Evolutionary conservation across 2,888 invertebrate genomes (phyloP).

Genomic region (Hetaerina titia): DNA sequence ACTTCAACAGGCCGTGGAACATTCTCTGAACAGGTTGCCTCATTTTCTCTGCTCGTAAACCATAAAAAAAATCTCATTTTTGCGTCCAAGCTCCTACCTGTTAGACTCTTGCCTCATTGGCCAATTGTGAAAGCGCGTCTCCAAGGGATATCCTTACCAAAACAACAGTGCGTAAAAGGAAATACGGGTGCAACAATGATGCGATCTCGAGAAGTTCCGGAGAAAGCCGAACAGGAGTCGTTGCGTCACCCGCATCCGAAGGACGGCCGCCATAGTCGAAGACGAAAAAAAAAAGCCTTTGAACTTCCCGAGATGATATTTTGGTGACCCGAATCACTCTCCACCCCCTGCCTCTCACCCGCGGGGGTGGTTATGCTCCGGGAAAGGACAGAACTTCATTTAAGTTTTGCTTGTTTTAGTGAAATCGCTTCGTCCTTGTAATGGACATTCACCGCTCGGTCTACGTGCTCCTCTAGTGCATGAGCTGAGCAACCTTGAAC

Average conservation of each 20-base stretch:
- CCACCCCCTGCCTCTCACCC: neutral
- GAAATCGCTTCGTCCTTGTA: neutral
- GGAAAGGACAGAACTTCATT: neutral
- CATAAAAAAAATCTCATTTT: no score
- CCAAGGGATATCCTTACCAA: neutral
- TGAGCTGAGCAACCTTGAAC: neutral
- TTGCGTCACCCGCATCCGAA: neutral
- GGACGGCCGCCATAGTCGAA: neutral
- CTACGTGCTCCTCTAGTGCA: neutral
- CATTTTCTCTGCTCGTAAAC: no score
- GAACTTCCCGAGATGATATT: neutral
- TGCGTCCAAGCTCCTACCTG: no score
- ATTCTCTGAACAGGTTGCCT: no score
- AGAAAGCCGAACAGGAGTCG: neutral
- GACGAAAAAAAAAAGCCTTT: neutral
- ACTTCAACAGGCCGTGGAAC: no score
- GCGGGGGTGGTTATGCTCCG: neutral
- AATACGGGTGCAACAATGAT: neutral
- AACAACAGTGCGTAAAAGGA: constrained; percentile 2
- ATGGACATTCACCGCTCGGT: neutral
- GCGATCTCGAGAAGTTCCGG: neutral
- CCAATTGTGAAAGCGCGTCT: constrained; percentile 11
- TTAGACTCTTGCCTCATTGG: neutral
- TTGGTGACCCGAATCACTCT: neutral
- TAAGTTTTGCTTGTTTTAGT: neutral